Percentiles rank a stretch among this genome's conserved stretches.
Conservation (phyloP, 2,797 vertebrate species). For the Helicolenus hilgendorfi region DNA sequence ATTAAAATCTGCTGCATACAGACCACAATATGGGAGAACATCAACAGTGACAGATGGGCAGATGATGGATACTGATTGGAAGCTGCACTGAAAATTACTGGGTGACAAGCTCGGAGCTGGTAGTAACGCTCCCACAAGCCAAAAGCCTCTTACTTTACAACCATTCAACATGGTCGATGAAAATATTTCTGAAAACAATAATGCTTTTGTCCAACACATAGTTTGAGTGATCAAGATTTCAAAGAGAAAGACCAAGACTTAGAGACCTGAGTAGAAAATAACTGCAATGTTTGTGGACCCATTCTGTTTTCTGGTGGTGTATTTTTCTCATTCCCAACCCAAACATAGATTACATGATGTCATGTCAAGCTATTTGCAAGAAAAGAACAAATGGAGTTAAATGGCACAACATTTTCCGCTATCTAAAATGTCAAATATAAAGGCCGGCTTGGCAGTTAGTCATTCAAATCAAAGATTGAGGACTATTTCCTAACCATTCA, state of each 20-base stretch:
- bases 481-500: not conserved
- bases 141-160: not conserved
- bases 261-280: not conserved
- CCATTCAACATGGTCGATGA: not conserved
- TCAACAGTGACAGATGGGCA: slow-evolving; percentile 74
- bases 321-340: not conserved
- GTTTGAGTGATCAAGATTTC: not conserved
- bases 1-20: slow-evolving; percentile 70
- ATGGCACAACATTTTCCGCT: not conserved
- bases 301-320: not conserved
- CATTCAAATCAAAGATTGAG: not conserved
- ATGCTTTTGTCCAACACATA: not conserved
- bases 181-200: not conserved
- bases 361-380: not conserved
- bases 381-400: not conserved
- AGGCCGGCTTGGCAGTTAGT: not conserved
- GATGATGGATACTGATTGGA: slow-evolving; percentile 69
- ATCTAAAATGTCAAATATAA: not conserved
- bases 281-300: not conserved
- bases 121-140: slow-evolving; percentile 3
- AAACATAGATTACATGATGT: not conserved
- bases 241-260: not conserved
- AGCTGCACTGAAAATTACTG: slow-evolving; percentile 30
- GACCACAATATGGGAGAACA: slow-evolving; percentile 59
- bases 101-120: slow-evolving; percentile 19